Evolutionary conservation across 2,888 invertebrate species (phyloP).

Genomic region (Monochamus alternatus): DNA sequence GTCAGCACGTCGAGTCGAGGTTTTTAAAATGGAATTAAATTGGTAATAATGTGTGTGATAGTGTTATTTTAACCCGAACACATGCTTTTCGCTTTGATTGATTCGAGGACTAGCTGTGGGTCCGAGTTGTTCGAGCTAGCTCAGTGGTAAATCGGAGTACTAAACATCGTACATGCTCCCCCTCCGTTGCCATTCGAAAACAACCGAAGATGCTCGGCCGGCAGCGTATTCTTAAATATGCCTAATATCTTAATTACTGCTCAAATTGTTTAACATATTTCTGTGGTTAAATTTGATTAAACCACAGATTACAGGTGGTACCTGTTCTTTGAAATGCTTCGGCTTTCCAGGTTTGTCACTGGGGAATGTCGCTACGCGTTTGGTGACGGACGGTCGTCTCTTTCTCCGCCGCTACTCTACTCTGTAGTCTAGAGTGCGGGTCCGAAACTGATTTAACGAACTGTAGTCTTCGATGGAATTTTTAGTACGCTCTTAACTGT

Average conservation of each 20-base stretch:
- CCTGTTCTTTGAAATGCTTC: slow-evolving; percentile 8
- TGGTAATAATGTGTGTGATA: slow-evolving; percentile 24
- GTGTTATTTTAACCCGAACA: slow-evolving; percentile 31
- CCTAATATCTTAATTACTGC: slow-evolving; percentile 31
- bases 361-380: slow-evolving; percentile 23
- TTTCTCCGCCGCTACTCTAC: not conserved
- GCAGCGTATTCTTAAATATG: slow-evolving; percentile 26
- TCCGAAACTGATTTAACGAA: slow-evolving; percentile 2
- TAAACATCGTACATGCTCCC: slow-evolving; percentile 27
- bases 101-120: slow-evolving; percentile 31
- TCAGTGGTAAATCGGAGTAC: slow-evolving; percentile 27
- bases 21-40: slow-evolving; percentile 3
- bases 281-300: slow-evolving; percentile 23
- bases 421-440: not conserved
- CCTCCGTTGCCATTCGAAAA: slow-evolving; percentile 25
- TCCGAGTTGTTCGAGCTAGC: slow-evolving; percentile 27
- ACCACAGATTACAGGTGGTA: slow-evolving; percentile 11
- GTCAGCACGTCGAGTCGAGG: slow-evolving; percentile 22
- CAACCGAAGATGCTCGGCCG: slow-evolving; percentile 30
- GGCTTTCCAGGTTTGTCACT: slow-evolving; percentile 21
- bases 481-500: slow-evolving; percentile 5
- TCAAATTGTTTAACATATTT: slow-evolving; percentile 28
- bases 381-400: not conserved
- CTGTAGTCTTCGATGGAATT: slow-evolving; percentile 5
- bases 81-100: slow-evolving; percentile 37